Evolutionary conservation across 2,888 invertebrate genomes (phyloP).

Genomic region (Buathra laborator): DNA sequence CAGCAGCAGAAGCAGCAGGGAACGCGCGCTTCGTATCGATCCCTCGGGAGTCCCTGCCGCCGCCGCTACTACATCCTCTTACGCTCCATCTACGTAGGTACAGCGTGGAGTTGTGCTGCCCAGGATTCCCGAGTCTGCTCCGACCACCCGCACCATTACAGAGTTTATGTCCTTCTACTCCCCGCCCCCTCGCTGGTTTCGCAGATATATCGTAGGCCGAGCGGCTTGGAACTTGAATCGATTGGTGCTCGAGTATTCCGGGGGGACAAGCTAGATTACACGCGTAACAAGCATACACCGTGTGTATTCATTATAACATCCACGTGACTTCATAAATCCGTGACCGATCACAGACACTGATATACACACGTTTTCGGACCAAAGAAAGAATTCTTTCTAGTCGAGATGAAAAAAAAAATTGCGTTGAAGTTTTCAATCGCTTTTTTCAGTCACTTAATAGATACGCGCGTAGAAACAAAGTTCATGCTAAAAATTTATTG

Average conservation of each 20-base stretch:
- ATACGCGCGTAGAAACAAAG: too few species aligned
- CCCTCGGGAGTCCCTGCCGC: constrained; percentile 73
- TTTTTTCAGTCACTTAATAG: too few species aligned
- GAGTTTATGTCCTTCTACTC: constrained; percentile 52
- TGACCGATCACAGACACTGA: neutral
- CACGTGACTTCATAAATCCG: constrained; percentile 1
- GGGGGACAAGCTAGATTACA: constrained; percentile 29
- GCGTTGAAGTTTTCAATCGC: too few species aligned
- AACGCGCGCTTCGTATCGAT: constrained; percentile 77
- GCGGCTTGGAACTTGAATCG: constrained; percentile 30
- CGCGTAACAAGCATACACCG: constrained; percentile 29
- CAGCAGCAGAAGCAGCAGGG: constrained; percentile 61
- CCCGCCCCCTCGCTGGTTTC: constrained; percentile 26
- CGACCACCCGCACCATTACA: constrained; percentile 53
- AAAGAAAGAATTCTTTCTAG: neutral
- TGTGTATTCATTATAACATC: neutral
- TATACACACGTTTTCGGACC: neutral
- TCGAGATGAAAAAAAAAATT: too few species aligned
- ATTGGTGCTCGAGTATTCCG: constrained; percentile 34
- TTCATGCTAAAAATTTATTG: too few species aligned
- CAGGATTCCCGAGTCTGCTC: constrained; percentile 56
- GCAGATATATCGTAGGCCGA: constrained; percentile 12
- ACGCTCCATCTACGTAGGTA: constrained; percentile 71
- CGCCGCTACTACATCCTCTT: constrained; percentile 62
- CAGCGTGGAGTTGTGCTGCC: constrained; percentile 57